Base-by-base conservation (phyloP, 2,888 invertebrate genomes). In the Erebia palarica region DNA sequence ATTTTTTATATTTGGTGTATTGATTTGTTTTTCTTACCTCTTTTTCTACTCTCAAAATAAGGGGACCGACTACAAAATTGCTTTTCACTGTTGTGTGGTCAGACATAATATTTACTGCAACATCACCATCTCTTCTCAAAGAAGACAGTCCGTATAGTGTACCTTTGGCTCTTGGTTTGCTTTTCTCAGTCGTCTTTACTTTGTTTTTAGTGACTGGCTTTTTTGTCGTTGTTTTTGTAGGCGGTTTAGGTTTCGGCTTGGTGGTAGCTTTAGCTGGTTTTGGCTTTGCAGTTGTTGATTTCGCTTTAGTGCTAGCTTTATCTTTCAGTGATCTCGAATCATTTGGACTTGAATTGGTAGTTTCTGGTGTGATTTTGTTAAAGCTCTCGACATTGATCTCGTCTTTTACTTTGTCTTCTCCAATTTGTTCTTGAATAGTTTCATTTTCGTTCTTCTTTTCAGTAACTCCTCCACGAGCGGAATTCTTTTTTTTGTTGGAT, bases 51-150 rank as follows among this genome's bases (percentile, higher is more conserved):
- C 96, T 95, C 74, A 97, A 88, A 36, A 96, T 95, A 60, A 97
- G 88, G 0, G 97, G 97, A 65, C 97, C 97, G 71, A 97, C 90
- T 27, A 96, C 95, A 84, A 97, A 97, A 86, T 96, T 96, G 69
- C 96, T 96, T 82, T 96, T 96, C 58, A 97, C 96, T 68, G 96
- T 97, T 3, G 97, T 97, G 81, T 97, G 96, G 81, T 96, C 95
- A 66, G 95, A 94, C 95, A 96, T 95, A 86, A 97, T 96, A 84
- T 95, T 96, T 63, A 97, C 97, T 68, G 95, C 94, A 9, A 97
- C 97, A 82, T 97, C 97, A 57, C 97, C 97, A 65, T 95, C 95
- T 80, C 97, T 94, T 82, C 95, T 95, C 80, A 97, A 87, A 14
- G 97, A 96, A 14, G 97, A 96, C 75, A 97, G 85, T 1, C 97